Evolutionary conservation across 2,888 invertebrate genomes (phyloP).

Genomic region (Polyploca ridens): DNA sequence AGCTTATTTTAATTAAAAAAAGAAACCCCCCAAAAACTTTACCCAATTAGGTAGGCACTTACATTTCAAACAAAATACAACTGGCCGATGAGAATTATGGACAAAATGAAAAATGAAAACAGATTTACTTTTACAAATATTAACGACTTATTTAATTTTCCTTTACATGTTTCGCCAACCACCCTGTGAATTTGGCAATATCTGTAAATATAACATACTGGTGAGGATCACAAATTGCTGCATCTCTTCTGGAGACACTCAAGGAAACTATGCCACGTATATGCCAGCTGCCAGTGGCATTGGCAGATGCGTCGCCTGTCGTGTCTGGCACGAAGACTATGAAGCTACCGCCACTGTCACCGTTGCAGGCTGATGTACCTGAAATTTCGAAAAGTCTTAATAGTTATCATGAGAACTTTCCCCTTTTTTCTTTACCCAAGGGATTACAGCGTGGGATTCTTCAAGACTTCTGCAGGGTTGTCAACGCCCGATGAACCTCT

Average conservation of each 20-base stretch:
- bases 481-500: no score
- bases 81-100: no score
- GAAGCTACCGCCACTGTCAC: slow-evolving; percentile 81
- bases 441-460: no score
- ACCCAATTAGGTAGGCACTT: no score
- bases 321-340: slow-evolving; percentile 58
- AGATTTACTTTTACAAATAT: background rate
- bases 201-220: slow-evolving; percentile 78
- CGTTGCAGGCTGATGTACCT: slow-evolving; percentile 79
- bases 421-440: no score
- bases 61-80: no score
- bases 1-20: no score
- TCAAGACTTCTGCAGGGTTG: no score
- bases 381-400: slow-evolving; percentile 18
- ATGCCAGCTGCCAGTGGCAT: slow-evolving; percentile 50
- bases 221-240: slow-evolving; percentile 65
- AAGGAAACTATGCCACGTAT: slow-evolving; percentile 58
- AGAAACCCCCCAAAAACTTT: no score
- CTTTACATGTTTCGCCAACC: background rate
- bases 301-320: slow-evolving; percentile 26
- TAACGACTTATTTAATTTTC: background rate
- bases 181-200: slow-evolving; percentile 43
- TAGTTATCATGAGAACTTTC: no score
- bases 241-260: slow-evolving; percentile 40
- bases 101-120: no score